A percentile compares a stretch with the other conserved stretches of the same genome.
These are phyloP conservation scores for Macquaria ambigua DNA, from an alignment of 2,113 vertebrate genomes.

Conservation along the genomic window DNA sequence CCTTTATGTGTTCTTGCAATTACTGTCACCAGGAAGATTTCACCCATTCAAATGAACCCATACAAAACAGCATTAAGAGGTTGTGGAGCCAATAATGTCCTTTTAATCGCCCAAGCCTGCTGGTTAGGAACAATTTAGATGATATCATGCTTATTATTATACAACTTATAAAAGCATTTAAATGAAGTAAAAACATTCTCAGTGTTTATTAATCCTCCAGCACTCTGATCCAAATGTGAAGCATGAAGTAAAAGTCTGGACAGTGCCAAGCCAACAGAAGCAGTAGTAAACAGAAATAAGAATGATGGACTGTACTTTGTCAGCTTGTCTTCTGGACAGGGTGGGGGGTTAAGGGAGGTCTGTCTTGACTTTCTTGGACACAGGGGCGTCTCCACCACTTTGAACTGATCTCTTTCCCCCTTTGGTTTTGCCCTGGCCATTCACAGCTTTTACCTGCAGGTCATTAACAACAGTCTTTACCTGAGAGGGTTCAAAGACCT, in stretches of 20 bases:
- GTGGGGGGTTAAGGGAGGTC: slow-evolving; percentile 59
- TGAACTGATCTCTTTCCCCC: slow-evolving; percentile 78
- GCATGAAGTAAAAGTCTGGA: background rate
- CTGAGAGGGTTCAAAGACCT: slow-evolving; percentile 21
- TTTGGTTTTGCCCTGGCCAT: slow-evolving; percentile 75
- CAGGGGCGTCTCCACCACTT: slow-evolving; percentile 61
- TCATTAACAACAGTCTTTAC: slow-evolving; percentile 76
- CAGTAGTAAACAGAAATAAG: slow-evolving; percentile 49
- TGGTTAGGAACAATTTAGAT: background rate
- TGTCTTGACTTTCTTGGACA: slow-evolving; percentile 84
- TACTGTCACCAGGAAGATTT: background rate
- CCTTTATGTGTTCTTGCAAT: background rate
- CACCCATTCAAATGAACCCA: background rate
- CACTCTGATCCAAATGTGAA: background rate
- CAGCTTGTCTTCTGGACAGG: slow-evolving; percentile 63
- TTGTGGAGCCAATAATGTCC: background rate
- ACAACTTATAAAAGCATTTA: background rate
- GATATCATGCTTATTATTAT: slow-evolving; percentile 11
- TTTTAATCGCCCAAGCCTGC: slow-evolving; percentile 44
- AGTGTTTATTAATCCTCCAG: background rate
- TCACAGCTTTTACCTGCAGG: slow-evolving; percentile 80
- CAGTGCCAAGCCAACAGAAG: slow-evolving; percentile 45
- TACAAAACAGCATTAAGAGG: background rate
- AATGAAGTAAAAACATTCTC: background rate
- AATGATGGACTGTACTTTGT: slow-evolving; percentile 81